phyloP scores from a whole-genome alignment of 2,113 vertebrate genomes.

The Machaerirhynchus nigripectus region DNA sequence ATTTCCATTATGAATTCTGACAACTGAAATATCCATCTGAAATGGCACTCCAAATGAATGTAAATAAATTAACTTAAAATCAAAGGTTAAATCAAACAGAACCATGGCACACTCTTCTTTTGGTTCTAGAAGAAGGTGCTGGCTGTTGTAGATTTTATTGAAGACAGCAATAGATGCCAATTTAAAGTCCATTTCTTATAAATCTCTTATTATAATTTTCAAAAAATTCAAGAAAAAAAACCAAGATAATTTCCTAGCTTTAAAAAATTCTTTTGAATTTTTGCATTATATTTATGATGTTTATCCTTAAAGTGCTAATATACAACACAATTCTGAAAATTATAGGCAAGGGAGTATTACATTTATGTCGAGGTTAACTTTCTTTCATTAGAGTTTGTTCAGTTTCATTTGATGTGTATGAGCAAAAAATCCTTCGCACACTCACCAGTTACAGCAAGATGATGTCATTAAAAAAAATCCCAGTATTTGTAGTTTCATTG shows the following conservation, averaged over 20 bases:
- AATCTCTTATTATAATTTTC: not conserved
- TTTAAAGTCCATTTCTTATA: not conserved
- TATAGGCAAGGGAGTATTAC: not conserved
- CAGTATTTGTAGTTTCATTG: not conserved
- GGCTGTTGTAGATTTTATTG: not conserved
- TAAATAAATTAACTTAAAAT: not conserved
- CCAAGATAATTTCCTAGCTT: not conserved
- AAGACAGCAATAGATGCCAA: not conserved
- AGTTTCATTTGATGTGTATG: not conserved
- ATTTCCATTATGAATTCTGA: not conserved
- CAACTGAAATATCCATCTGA: not conserved
- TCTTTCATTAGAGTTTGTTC: not conserved
- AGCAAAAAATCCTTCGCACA: not conserved
- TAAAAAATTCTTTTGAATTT: not conserved
- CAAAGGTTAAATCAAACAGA: not conserved
- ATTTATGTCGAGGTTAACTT: not conserved
- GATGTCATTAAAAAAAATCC: not conserved
- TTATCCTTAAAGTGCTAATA: not conserved
- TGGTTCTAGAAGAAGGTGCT: not conserved
- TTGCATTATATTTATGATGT: not conserved
- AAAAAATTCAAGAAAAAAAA: not conserved
- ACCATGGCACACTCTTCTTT: not conserved
- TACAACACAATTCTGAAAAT: not conserved
- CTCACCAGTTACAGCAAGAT: not conserved
- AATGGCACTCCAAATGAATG: not conserved